These are phyloP conservation scores for Sicus ferrugineus DNA, from an alignment of 2,888 invertebrate genomes.

Conservation along the genomic window DNA sequence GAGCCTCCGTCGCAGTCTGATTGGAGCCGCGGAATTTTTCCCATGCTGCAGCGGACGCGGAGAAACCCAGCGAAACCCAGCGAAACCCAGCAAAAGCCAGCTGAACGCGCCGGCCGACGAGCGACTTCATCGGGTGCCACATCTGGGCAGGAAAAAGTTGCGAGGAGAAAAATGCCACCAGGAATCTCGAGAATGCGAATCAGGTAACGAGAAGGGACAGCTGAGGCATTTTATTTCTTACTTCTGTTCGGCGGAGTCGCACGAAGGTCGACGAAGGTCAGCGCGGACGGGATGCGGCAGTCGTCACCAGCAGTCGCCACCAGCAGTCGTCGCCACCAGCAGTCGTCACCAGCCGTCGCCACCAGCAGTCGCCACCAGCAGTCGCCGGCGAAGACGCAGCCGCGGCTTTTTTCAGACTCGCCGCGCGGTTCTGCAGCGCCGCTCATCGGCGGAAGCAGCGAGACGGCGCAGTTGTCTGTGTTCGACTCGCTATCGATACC, in stretches of 20 bases:
- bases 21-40: conserved; percentile 31
- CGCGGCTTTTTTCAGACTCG: not conserved
- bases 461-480: not conserved
- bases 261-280: not conserved
- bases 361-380: not conserved
- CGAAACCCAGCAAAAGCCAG: not conserved
- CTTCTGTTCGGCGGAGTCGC: not conserved
- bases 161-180: conserved; percentile 37
- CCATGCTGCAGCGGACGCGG: too few relatives aligned
- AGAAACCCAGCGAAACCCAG: not conserved
- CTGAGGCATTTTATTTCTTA: conserved; percentile 23
- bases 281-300: not conserved
- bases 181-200: conserved; percentile 43
- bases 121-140: conserved; percentile 4
- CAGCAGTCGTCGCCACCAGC: conserved; percentile 2
- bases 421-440: not conserved
- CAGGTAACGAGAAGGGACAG: conserved; percentile 35
- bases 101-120: not conserved
- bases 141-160: not conserved
- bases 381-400: not conserved
- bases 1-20: conserved; percentile 19
- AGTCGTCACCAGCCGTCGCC: not conserved
- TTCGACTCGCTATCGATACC: conserved; percentile 15
- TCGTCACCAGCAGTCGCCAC: conserved; percentile 10
- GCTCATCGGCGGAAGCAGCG: not conserved